Evolutionary conservation across 2,113 vertebrate species (phyloP).

Genomic region (Catharus minimus): DNA sequence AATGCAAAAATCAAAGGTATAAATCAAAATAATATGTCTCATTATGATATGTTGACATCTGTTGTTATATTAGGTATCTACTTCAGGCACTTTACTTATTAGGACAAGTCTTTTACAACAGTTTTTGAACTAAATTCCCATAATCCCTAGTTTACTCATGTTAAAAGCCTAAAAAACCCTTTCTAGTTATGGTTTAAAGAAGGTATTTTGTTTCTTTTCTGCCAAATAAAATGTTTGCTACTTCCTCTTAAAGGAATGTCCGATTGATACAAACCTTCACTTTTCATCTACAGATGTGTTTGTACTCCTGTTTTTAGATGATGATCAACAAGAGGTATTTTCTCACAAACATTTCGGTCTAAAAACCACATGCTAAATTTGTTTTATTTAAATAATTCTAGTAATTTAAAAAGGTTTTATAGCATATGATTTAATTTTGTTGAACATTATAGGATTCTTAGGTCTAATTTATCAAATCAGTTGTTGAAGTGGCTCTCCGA

Average conservation of each 20-base stretch:
- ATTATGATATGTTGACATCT: not conserved
- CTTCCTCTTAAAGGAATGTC: not conserved
- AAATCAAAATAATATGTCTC: not conserved
- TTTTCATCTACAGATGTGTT: not conserved
- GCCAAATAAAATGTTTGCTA: not conserved
- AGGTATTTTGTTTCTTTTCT: not conserved
- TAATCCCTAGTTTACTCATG: not conserved
- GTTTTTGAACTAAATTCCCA: not conserved
- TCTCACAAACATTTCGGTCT: not conserved
- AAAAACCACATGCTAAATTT: not conserved
- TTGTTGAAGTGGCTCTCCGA: not conserved
- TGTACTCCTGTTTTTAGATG: not conserved
- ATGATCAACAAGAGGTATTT: not conserved
- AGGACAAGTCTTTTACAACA: not conserved
- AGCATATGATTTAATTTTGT: not conserved
- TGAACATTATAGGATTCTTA: not conserved
- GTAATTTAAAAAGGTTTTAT: not conserved
- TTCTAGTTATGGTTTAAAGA: not conserved
- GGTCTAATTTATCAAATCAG: not conserved
- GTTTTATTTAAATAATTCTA: not conserved
- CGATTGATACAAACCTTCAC: not conserved
- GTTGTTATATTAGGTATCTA: not conserved
- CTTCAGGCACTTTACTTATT: not conserved
- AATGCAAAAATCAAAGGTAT: constrained; percentile 3
- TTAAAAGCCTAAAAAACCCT: not conserved